phyloP scores from a whole-genome alignment of 2,888 invertebrate genomes.

The Prosopocoilus inquinatus region DNA sequence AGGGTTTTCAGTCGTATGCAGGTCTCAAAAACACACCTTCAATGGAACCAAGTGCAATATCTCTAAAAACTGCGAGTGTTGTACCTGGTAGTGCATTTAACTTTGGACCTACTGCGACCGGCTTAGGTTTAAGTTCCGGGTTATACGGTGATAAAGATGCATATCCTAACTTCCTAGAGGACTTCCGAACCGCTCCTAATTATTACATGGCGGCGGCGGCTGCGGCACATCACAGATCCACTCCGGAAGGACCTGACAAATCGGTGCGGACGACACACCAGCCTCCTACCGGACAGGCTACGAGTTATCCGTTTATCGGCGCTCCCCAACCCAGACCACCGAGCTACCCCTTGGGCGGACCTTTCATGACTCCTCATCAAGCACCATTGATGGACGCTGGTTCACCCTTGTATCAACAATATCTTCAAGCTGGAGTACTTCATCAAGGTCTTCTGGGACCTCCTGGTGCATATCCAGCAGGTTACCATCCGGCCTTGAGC shows the following conservation, averaged over 20 bases:
- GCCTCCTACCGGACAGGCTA: slow-evolving; percentile 47
- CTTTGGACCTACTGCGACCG: slow-evolving; percentile 69
- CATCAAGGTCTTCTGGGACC: slow-evolving; percentile 52
- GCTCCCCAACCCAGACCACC: slow-evolving; percentile 60
- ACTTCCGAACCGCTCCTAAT: slow-evolving; percentile 63
- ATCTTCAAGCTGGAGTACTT: slow-evolving; percentile 59
- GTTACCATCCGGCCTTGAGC: slow-evolving; percentile 62
- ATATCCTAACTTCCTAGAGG: slow-evolving; percentile 69
- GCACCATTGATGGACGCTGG: slow-evolving; percentile 58
- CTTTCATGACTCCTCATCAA: slow-evolving; percentile 57
- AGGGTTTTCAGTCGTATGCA: slow-evolving; percentile 61
- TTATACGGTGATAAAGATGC: slow-evolving; percentile 64
- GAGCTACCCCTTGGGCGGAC: slow-evolving; percentile 58
- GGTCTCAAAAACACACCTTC: slow-evolving; percentile 51
- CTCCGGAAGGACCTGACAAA: slow-evolving; percentile 49
- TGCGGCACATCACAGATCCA: slow-evolving; percentile 51
- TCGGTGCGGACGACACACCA: slow-evolving; percentile 47
- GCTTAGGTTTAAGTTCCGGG: slow-evolving; percentile 56
- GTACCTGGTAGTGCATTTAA: slow-evolving; percentile 84
- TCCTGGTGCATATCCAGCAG: slow-evolving; percentile 57
- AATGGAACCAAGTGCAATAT: slow-evolving; percentile 54
- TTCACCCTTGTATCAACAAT: slow-evolving; percentile 71
- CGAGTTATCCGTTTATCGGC: slow-evolving; percentile 60
- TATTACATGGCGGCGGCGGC: slow-evolving; percentile 57
- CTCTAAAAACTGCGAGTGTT: slow-evolving; percentile 66